A percentile compares a stretch with the other conserved stretches of the same genome.
These are phyloP conservation scores for Pao palembangensis DNA, from an alignment of 2,113 vertebrate genomes.

Conservation along the genomic window DNA sequence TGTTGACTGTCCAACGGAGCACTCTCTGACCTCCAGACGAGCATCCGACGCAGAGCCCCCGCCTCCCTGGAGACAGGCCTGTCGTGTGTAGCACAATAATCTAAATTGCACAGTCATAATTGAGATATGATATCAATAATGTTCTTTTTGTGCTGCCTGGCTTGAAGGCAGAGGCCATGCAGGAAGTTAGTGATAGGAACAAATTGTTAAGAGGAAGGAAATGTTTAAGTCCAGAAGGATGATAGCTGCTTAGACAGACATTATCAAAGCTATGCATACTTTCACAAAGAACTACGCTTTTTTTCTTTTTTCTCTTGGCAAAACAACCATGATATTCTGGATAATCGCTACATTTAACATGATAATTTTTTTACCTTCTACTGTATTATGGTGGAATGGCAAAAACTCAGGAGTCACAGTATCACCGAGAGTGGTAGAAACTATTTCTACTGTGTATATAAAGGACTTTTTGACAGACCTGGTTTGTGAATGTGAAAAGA, in stretches of 20 bases:
- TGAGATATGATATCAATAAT: constrained; percentile 67
- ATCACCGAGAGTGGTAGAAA: no score
- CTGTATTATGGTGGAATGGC: no score
- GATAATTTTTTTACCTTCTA: no score
- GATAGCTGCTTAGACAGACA: constrained; percentile 54
- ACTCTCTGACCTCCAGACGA: constrained; percentile 32
- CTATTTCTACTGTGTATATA: no score
- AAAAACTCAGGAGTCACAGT: no score
- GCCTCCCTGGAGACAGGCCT: constrained; percentile 16
- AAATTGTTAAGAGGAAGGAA: constrained; percentile 78
- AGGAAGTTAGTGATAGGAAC: constrained; percentile 72
- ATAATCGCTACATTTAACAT: not conserved
- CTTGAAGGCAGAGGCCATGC: constrained; percentile 60
- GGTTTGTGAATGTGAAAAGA: no score
- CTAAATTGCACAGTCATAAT: constrained; percentile 67
- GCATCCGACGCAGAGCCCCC: constrained; percentile 25
- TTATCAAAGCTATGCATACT: constrained; percentile 20
- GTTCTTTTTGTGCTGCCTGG: constrained; percentile 49
- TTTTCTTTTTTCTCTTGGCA: not conserved
- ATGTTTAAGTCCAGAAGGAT: constrained; percentile 71
- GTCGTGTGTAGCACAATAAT: constrained; percentile 47
- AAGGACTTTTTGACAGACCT: no score
- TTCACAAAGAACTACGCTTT: not conserved
- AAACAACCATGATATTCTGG: not conserved
- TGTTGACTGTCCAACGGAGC: constrained; percentile 3